These are phyloP conservation scores for Osmerus eperlanus DNA, from an alignment of 2,113 vertebrate genomes.

Conservation along the genomic window DNA sequence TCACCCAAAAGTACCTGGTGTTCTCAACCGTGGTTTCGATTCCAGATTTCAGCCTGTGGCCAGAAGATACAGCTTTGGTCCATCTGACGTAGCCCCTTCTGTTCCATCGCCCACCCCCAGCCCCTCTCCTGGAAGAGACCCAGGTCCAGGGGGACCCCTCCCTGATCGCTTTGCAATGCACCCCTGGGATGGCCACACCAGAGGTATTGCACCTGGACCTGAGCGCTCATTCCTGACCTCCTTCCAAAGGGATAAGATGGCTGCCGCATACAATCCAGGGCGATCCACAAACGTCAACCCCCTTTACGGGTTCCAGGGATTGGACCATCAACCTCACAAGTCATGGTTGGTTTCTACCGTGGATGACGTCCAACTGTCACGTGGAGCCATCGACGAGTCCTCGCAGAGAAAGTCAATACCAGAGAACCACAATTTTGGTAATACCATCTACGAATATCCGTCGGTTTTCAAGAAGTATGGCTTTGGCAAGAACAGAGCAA, in stretches of 20 bases:
- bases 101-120: neutral
- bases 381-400: neutral
- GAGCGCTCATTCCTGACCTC: neutral
- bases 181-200: no score
- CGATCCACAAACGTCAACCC: neutral
- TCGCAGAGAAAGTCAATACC: neutral
- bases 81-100: no score
- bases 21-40: no score
- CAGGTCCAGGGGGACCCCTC: neutral
- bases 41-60: no score
- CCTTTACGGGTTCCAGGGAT: conserved; percentile 19
- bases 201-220: neutral
- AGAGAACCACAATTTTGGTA: neutral
- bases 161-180: no score
- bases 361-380: neutral
- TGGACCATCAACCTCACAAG: neutral
- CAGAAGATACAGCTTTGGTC: no score
- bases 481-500: conserved; percentile 34
- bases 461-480: conserved; percentile 39
- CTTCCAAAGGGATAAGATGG: no score
- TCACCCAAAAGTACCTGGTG: no score
- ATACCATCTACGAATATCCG: neutral
- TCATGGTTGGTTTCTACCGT: neutral
- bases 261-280: conserved; percentile 1
- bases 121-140: neutral